Evolutionary conservation across 2,113 vertebrate genomes (phyloP).

Genomic region (Hemiprocne comata): DNA sequence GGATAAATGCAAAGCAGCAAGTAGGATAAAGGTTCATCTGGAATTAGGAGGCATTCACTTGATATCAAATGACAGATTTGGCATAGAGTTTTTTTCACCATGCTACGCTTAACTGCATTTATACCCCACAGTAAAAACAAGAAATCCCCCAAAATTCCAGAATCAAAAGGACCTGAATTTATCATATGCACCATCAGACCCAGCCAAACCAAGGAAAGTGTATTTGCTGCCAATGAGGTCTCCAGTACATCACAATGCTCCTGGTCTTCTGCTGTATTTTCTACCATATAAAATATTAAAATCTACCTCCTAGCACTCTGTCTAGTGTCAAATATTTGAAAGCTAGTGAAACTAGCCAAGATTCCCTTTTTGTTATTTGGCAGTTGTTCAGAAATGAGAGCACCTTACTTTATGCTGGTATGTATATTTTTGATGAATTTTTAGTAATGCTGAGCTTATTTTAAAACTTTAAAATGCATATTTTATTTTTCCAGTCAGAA

Average conservation of each 20-base stretch:
- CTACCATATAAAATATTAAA: neutral
- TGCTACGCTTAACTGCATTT: conserved; percentile 38
- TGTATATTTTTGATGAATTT: neutral
- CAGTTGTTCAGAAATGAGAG: neutral
- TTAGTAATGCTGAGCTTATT: neutral
- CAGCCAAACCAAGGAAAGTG: neutral
- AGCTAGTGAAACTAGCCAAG: neutral
- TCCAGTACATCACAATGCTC: neutral
- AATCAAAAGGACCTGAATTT: neutral
- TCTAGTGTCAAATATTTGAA: neutral
- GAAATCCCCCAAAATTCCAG: neutral
- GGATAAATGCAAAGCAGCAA: conserved; percentile 39
- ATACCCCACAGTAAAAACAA: conserved; percentile 12
- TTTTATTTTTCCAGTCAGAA: conserved; percentile 35
- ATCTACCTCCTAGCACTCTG: neutral
- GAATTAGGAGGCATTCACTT: conserved; percentile 34
- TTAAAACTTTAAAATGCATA: neutral
- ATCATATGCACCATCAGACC: conserved; percentile 6
- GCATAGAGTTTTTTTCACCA: neutral
- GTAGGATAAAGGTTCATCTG: conserved; percentile 10
- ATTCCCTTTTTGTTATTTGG: neutral
- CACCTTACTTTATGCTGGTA: neutral
- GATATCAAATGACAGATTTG: neutral
- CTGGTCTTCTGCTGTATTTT: neutral
- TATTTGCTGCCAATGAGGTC: neutral